Conservation (phyloP, 1,140 invertebrate species). For the Drosophila tsacasi region DNA sequence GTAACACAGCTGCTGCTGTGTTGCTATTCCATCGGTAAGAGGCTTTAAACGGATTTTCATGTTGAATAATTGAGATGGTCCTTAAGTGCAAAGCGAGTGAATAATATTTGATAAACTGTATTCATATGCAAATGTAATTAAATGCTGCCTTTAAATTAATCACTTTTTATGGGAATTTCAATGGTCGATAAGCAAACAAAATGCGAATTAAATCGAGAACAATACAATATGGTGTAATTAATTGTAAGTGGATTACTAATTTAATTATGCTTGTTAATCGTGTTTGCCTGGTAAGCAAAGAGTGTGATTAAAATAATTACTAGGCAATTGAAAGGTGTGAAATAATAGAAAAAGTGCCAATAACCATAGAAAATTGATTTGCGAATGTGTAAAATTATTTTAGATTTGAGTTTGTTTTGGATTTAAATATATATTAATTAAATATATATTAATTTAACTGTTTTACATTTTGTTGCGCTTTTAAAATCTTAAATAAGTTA, state of each 20-base stretch:
- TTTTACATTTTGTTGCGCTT: neutral
- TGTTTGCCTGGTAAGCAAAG: neutral
- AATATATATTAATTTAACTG: too few species aligned
- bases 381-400: neutral
- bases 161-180: neutral
- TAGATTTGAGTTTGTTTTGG: neutral
- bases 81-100: neutral
- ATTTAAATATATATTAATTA: too few species aligned
- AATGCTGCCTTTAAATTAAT: slow-evolving; percentile 1
- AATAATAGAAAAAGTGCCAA: slow-evolving; percentile 2
- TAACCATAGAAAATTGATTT: neutral
- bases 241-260: slow-evolving; percentile 31
- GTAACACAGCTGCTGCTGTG: slow-evolving; percentile 2
- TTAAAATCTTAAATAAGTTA: too few species aligned
- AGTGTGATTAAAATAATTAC: slow-evolving; percentile 14
- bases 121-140: neutral
- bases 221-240: slow-evolving; percentile 11
- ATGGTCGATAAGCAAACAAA: neutral
- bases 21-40: slow-evolving; percentile 1
- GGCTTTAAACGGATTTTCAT: slow-evolving; percentile 11
- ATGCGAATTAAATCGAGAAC: slow-evolving; percentile 6
- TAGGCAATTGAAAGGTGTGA: slow-evolving; percentile 9
- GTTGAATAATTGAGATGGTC: slow-evolving; percentile 2
- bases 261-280: slow-evolving; percentile 30
- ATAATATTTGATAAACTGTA: slow-evolving; percentile 1